Evolutionary conservation across 2,797 vertebrate species (phyloP).

Genomic region (Emydoidea blandingii): DNA sequence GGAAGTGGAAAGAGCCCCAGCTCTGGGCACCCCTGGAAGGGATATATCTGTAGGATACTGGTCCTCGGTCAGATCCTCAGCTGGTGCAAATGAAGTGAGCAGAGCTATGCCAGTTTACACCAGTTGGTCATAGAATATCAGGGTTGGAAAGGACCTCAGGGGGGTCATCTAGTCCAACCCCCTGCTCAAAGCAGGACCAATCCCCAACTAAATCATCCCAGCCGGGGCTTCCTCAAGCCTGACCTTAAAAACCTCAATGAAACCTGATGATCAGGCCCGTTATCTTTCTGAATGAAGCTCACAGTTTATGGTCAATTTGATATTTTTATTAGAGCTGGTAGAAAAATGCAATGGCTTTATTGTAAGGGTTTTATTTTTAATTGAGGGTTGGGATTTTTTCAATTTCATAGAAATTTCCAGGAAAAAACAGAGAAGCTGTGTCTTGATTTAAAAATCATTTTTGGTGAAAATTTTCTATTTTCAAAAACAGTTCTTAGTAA

Average conservation of each 20-base stretch:
- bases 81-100: neutral
- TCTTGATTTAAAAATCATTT: neutral
- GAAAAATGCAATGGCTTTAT: neutral
- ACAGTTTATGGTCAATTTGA: neutral
- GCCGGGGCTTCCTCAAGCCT: too few relatives aligned
- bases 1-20: neutral
- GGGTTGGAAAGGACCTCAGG: too few relatives aligned
- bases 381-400: neutral
- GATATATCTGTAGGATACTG: neutral
- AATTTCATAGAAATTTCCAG: neutral
- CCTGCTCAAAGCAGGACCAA: too few relatives aligned
- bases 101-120: too few relatives aligned
- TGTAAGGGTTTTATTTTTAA: neutral
- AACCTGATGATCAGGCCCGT: neutral
- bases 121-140: too few relatives aligned
- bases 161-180: too few relatives aligned
- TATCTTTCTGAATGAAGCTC: neutral
- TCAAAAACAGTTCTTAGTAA: neutral
- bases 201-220: too few relatives aligned
- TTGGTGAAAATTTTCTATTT: neutral
- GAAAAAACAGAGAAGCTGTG: neutral
- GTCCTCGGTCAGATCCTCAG: neutral
- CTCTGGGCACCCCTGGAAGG: neutral
- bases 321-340: neutral
- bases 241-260: too few relatives aligned